Evolutionary conservation across 1,140 invertebrate species (phyloP).

Genomic region (Aphelenchoides besseyi): DNA sequence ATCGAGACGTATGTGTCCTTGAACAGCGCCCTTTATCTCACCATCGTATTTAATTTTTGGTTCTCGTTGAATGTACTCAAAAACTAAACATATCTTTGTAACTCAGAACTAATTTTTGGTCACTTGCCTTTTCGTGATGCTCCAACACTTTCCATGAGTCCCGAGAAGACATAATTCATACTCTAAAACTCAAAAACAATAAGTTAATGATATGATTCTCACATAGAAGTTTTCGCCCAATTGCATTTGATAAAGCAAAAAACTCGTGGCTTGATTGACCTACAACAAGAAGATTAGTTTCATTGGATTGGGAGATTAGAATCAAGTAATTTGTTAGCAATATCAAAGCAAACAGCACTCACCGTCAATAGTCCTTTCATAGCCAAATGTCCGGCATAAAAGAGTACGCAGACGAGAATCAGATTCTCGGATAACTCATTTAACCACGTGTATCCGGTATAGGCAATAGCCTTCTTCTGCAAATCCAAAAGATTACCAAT

Average conservation of each 20-base stretch:
- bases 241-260: conserved; percentile 57
- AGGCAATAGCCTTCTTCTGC: conserved; percentile 46
- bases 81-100: conserved; percentile 42
- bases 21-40: conserved; percentile 12
- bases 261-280: conserved; percentile 38
- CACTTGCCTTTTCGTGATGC: conserved; percentile 59
- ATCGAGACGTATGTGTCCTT: conserved; percentile 62
- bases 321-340: no score
- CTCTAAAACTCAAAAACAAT: background rate
- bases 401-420: conserved; percentile 47
- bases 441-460: conserved; percentile 47
- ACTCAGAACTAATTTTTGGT: background rate
- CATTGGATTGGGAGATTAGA: no score
- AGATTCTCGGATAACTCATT: conserved; percentile 49
- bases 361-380: conserved; percentile 34
- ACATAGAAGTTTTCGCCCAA: conserved; percentile 52
- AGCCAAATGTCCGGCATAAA: conserved; percentile 54
- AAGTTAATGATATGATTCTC: background rate
- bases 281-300: no score
- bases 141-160: conserved; percentile 63
- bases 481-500: background rate
- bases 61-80: conserved; percentile 63
- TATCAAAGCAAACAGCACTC: no score
- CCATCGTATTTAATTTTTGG: conserved; percentile 55
- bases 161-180: conserved; percentile 42